These are phyloP conservation scores for Protosalanx chinensis DNA, from an alignment of 2,797 vertebrate species.

Conservation along the genomic window DNA sequence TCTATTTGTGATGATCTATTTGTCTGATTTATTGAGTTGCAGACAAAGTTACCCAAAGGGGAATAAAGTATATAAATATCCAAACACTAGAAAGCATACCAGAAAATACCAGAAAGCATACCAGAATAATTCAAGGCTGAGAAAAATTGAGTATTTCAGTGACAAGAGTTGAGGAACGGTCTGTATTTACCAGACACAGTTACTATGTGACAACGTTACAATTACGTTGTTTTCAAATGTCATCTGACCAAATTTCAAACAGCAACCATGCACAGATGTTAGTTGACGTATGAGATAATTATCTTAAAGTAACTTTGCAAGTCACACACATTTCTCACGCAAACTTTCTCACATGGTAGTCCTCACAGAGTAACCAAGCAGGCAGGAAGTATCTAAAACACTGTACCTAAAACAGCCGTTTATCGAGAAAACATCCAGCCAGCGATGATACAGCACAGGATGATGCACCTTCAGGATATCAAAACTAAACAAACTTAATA, in stretches of 20 bases:
- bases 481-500: slow-evolving; percentile 4
- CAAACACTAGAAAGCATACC: too few species aligned
- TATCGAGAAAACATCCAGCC: not conserved
- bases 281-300: not conserved
- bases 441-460: not conserved
- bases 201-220: too few species aligned
- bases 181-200: too few species aligned
- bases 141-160: too few species aligned
- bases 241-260: not conserved
- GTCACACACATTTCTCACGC: too few species aligned
- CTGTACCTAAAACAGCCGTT: not conserved
- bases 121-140: too few species aligned
- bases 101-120: too few species aligned
- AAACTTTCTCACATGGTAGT: not conserved
- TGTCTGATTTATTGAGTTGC: too few species aligned
- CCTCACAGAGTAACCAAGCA: not conserved
- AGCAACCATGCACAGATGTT: not conserved
- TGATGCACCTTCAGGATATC: not conserved
- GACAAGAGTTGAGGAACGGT: too few species aligned
- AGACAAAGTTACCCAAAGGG: too few species aligned
- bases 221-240: not conserved
- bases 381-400: not conserved
- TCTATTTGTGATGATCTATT: too few species aligned
- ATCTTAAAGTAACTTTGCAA: not conserved
- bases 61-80: too few species aligned